Conservation (phyloP, 2,113 vertebrate species). For the Acinonyx jubatus region DNA sequence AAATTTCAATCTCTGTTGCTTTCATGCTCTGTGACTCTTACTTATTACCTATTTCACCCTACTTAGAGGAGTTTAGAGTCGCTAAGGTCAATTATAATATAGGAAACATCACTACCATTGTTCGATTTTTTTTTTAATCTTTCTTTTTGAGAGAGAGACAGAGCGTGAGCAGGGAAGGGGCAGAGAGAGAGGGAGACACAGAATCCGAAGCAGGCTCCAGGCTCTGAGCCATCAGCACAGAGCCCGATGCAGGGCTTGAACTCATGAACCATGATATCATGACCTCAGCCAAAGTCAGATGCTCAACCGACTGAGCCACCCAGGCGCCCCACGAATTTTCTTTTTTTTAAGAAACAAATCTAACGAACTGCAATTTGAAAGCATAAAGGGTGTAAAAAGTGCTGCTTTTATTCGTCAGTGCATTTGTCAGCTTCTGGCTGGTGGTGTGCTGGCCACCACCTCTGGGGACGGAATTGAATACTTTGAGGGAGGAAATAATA, state of each 20-base stretch:
- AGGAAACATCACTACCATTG: conserved; percentile 49
- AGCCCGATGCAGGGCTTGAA: no score
- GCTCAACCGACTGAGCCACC: no score
- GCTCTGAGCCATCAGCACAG: no score
- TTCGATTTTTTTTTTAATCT: conserved; percentile 56
- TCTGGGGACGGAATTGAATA: neutral
- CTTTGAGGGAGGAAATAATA: neutral
- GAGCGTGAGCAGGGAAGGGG: no score
- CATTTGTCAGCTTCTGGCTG: neutral
- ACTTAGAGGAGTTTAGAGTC: conserved; percentile 62
- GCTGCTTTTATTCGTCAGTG: neutral
- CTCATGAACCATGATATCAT: no score
- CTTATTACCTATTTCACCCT: conserved; percentile 63
- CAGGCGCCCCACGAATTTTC: neutral
- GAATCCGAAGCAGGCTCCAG: no score
- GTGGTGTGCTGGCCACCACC: neutral
- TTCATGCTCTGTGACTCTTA: neutral
- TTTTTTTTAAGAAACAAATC: conserved; percentile 65
- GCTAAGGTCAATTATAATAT: conserved; percentile 55
- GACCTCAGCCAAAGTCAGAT: no score
- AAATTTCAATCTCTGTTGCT: conserved; percentile 59
- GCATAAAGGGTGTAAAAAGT: neutral
- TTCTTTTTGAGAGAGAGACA: no score
- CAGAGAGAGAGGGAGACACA: no score
- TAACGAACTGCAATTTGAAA: conserved; percentile 61